Conservation (phyloP, 2,888 invertebrate species). For the Rosalia funebris region DNA sequence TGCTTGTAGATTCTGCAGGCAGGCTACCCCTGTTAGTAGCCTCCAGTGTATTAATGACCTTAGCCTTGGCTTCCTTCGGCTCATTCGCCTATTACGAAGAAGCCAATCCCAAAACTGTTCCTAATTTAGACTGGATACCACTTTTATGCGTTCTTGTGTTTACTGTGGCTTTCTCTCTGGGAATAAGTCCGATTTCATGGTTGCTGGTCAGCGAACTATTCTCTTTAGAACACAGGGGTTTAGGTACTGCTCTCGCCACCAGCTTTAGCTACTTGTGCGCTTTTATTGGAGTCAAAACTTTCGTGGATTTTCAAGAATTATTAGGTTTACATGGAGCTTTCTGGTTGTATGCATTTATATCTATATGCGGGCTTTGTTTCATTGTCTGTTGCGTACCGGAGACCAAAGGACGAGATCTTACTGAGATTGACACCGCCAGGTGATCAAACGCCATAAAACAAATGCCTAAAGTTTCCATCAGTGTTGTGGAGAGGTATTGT, state of each 20-base stretch:
- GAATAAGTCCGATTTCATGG: constrained; percentile 90
- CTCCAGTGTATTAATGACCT: constrained; percentile 85
- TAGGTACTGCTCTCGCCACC: constrained; percentile 87
- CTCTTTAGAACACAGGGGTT: constrained; percentile 84
- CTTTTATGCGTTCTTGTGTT: constrained; percentile 84
- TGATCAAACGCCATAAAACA: constrained; percentile 54
- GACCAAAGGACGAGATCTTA: constrained; percentile 89
- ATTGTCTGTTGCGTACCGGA: constrained; percentile 89
- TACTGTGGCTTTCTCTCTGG: constrained; percentile 86
- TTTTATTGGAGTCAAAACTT: constrained; percentile 87
- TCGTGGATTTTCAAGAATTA: constrained; percentile 81
- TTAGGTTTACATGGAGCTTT: constrained; percentile 86
- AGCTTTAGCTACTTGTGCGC: constrained; percentile 88
- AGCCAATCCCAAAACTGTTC: constrained; percentile 65
- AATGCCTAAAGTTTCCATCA: constrained; percentile 51
- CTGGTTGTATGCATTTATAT: constrained; percentile 87
- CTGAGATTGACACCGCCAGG: constrained; percentile 80
- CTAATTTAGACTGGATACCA: constrained; percentile 84
- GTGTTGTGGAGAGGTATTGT: constrained; percentile 57
- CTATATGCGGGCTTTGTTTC: constrained; percentile 83
- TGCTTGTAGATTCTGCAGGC: constrained; percentile 87
- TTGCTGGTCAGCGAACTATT: constrained; percentile 85
- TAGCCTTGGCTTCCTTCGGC: constrained; percentile 87
- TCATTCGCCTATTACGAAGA: constrained; percentile 85
- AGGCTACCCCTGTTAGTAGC: constrained; percentile 84